phyloP scores from a whole-genome alignment of 2,888 invertebrate genomes.

The Craniophora ligustri region DNA sequence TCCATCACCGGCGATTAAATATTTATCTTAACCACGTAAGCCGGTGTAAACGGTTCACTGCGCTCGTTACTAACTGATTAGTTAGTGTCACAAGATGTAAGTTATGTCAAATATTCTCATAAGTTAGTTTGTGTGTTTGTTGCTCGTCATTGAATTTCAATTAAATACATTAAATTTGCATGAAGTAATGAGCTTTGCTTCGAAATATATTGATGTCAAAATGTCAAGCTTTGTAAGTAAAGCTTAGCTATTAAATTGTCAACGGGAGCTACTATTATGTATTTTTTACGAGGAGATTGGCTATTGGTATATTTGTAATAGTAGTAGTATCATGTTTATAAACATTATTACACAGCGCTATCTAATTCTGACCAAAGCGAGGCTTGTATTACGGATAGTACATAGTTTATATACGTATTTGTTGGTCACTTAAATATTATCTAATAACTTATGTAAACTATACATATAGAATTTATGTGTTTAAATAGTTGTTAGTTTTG shows the following conservation, averaged over 20 bases:
- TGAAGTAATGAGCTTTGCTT: background rate
- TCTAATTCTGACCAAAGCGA: too few species aligned
- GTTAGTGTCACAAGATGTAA: slow-evolving; percentile 2
- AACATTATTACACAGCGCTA: too few species aligned
- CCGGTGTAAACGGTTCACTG: slow-evolving; percentile 6
- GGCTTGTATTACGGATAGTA: too few species aligned
- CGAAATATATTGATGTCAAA: background rate
- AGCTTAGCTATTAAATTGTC: background rate
- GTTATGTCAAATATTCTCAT: slow-evolving; percentile 1
- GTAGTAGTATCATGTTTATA: too few species aligned
- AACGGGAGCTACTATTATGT: background rate
- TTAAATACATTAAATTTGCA: slow-evolving; percentile 13
- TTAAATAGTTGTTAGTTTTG: too few species aligned
- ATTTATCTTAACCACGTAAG: slow-evolving; percentile 17
- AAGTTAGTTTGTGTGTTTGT: background rate
- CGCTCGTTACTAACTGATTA: slow-evolving; percentile 4
- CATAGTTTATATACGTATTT: too few species aligned
- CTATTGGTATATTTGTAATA: too few species aligned
- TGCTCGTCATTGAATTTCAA: slow-evolving; percentile 8
- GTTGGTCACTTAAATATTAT: too few species aligned
- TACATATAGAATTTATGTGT: too few species aligned
- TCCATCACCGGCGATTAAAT: slow-evolving; percentile 19
- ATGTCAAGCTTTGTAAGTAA: background rate
- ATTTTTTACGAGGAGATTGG: too few species aligned
- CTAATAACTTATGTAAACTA: too few species aligned